Conservation (phyloP, 1,140 invertebrate genomes). For the Neodiprion lecontei region DNA sequence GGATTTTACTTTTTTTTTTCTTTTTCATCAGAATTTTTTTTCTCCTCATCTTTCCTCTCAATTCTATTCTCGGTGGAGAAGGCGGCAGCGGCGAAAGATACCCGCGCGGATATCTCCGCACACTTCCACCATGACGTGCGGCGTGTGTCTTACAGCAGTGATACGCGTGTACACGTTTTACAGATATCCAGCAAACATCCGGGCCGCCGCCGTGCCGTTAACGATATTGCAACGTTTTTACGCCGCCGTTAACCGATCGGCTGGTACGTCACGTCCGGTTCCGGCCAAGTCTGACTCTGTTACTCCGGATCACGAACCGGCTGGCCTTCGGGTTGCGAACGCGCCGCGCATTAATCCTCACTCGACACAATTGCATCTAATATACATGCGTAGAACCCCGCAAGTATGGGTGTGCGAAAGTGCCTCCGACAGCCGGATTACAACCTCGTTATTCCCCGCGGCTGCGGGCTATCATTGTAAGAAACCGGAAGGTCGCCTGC, state of each 20-base stretch:
- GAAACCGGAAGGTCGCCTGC: neutral
- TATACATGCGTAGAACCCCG: neutral
- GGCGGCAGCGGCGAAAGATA: too few relatives aligned
- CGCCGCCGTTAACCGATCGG: conserved; percentile 12
- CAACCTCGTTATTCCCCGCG: neutral
- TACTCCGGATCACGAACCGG: conserved; percentile 14
- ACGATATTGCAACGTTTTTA: conserved; percentile 16
- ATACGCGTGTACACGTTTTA: too few relatives aligned
- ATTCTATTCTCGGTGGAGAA: too few relatives aligned
- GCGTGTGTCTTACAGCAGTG: too few relatives aligned
- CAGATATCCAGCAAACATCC: conserved; percentile 4
- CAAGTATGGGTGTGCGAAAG: neutral
- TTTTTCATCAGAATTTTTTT: too few relatives aligned
- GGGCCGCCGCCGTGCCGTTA: neutral
- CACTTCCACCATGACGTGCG: too few relatives aligned
- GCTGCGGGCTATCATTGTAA: neutral
- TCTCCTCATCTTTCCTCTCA: too few relatives aligned
- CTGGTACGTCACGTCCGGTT: conserved; percentile 27
- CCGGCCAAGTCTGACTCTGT: conserved; percentile 23
- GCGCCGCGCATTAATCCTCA: neutral
- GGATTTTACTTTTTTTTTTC: too few relatives aligned
- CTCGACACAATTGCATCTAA: conserved; percentile 7
- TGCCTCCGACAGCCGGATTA: neutral
- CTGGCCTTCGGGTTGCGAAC: conserved; percentile 21
- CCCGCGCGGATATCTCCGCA: too few relatives aligned